phyloP scores from a whole-genome alignment of 2,113 vertebrate species.

The Salvelinus namaycush region DNA sequence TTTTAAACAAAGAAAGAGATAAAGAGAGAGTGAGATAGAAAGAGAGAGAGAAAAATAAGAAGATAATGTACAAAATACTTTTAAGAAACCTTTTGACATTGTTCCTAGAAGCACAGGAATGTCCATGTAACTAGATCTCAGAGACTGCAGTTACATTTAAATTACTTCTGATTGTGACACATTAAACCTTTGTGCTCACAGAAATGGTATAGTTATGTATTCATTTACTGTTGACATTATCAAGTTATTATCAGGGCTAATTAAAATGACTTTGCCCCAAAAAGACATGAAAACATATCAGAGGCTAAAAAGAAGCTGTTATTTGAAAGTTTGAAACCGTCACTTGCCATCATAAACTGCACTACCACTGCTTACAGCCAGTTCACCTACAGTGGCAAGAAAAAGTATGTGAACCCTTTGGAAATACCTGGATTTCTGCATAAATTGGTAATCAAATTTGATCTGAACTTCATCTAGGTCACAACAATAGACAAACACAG shows the following conservation, averaged over 20 bases:
- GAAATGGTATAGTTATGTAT: background rate
- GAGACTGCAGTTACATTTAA: background rate
- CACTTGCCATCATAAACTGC: background rate
- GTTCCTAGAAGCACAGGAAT: background rate
- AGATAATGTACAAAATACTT: background rate
- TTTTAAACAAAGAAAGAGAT: too few relatives aligned
- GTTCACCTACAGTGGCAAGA: background rate
- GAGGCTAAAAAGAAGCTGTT: too few relatives aligned
- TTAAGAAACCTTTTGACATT: background rate
- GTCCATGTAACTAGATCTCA: background rate
- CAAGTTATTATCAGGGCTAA: too few relatives aligned
- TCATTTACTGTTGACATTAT: too few relatives aligned
- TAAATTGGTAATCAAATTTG: too few relatives aligned
- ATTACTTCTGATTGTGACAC: background rate
- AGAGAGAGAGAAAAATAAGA: background rate
- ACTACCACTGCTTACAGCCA: constrained; percentile 8
- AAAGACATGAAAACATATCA: too few relatives aligned
- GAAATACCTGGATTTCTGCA: too few relatives aligned
- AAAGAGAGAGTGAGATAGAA: background rate
- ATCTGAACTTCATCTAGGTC: too few relatives aligned
- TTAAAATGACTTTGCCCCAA: too few relatives aligned
- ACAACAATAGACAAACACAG: too few relatives aligned
- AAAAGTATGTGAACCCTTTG: too few relatives aligned
- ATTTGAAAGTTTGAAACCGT: background rate
- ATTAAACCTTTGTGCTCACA: background rate